Evolutionary conservation across 2,113 vertebrate genomes (phyloP), one percentile per base, ranked within the genome.

Genomic region (Phalacrocorax carbo): DNA sequence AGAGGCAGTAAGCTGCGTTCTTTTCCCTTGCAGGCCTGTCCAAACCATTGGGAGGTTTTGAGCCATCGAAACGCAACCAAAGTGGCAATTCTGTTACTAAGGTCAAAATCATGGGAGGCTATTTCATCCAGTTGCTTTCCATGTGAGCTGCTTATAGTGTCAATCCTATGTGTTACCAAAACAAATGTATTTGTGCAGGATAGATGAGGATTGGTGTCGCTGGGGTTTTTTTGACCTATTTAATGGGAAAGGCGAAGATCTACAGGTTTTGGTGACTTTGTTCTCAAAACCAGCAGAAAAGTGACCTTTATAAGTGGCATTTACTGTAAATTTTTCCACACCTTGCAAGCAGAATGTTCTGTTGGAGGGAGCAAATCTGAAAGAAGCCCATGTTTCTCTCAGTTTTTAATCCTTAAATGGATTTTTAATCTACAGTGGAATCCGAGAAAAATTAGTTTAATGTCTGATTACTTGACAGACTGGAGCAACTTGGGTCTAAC

Each of bases 381-480:
- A 71, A 55, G 38, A 84, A 89, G 52, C 66, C 34, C 36, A 14
- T 19, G 57, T 86, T 91, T 92, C 51, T 88, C 30, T 46, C 78
- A 75, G 38, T 30, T 94, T 93, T 93, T 89, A 91, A 91, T 94
- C 77, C 40, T 92, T 73, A 79, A 69, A 76, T 95, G 65, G 69
- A 52, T 97, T 95, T 96, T 84, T 92, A 88, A 76, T 96, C 77
- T 79, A 42, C 2, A 3, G 19, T 69, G 36, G 36, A 82, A 93
- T 92, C 73, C 77, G 86, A 16, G 82, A 76, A 89, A 94, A 95
- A 87, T 86, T 64, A 92, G 51, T 88, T 88, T 82, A 52, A 48
- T 88, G 51, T 86, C 77, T 89, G 65, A 75, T 86, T 48, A 36
- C 86, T 76, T 93, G 86, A 69, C 57, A 88, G 78, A 66, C 57